phyloP scores from a whole-genome alignment of 1,140 invertebrate species.

The Ylistrum balloti region DNA sequence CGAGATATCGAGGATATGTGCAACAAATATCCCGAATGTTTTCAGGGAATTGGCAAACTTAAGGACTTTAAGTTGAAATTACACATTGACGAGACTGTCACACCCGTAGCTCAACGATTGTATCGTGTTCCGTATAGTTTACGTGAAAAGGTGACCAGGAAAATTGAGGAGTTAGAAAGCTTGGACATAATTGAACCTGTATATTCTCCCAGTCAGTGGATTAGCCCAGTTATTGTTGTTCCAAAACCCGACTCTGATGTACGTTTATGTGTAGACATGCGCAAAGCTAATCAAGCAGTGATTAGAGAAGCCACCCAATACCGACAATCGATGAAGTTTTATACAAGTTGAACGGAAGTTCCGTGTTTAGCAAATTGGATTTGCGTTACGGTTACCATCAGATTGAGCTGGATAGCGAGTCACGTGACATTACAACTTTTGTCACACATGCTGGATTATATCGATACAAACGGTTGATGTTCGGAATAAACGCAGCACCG shows the following conservation, averaged over 20 bases:
- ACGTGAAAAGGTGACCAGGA: conserved; percentile 56
- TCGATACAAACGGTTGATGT: too few species aligned
- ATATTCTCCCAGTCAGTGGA: background rate
- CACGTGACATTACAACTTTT: too few species aligned
- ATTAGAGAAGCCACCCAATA: background rate
- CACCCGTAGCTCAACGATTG: too few species aligned
- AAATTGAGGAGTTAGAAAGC: background rate
- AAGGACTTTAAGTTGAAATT: conserved; percentile 50
- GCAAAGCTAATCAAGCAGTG: background rate
- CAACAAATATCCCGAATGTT: too few species aligned
- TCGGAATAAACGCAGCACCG: too few species aligned
- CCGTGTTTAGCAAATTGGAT: too few species aligned
- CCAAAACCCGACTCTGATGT: conserved; percentile 41
- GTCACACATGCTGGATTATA: too few species aligned
- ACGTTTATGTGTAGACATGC: conserved; percentile 44
- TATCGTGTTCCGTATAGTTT: background rate
- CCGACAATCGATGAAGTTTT: too few species aligned
- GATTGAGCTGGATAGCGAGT: background rate
- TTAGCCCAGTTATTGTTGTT: conserved; percentile 43
- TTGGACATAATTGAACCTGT: conserved; percentile 45
- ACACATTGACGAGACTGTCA: too few species aligned
- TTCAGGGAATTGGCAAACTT: conserved; percentile 53
- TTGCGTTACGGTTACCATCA: too few species aligned
- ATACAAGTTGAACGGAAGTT: too few species aligned
- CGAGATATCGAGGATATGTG: too few species aligned